Evolutionary conservation across 1,140 invertebrate species (phyloP), one percentile per base, ranked within the genome.

Genomic region (Chionoecetes opilio): DNA sequence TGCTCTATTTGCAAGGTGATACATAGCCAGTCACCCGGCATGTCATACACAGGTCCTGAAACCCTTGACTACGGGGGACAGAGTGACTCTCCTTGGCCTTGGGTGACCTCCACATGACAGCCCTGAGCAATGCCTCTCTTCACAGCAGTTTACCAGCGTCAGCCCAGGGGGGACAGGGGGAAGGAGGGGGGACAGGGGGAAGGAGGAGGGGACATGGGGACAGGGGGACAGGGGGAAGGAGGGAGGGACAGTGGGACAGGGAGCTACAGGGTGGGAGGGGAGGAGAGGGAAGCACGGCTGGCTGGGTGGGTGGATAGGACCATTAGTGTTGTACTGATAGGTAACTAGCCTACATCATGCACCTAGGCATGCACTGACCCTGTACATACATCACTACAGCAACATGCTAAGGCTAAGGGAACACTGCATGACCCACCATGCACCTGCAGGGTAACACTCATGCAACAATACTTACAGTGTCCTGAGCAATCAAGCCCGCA

Each of bases 401-500:
- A 91, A 82, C 82, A 82, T 91, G 82, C 53, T 88, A 75, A n/a
- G 86, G 34, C n/a, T 38, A 75, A 32, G 35, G 21, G 29, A n/a
- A 75, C 53, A 93, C 29, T 86, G 35, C 37, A 87, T 41, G 46
- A 89, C 94, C 94, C 94, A 95, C 29, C 94, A 95, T 95, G 94
- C 94, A 95, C 89, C 85, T 91, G n/a, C 26, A 31, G 38, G 41
- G 31, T 9, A 86, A 63, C 46, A n/a, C 37, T 14, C 94, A 95
- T 91, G 89, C 94, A 95, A 53, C 53, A 85, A 85, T 95, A 95
- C 94, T 95, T 91, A 95, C 94, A 41, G 91, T 95, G 34, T 95
- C 94, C 94, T 95, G 94, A 91, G 94, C 86, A 91, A 95, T 95
- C 94, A 95, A 95, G 89, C 94, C 94, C 92, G 94, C 94, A 89